These are phyloP conservation scores for Xanthia icteritia DNA, from an alignment of 2,888 invertebrate species.

Conservation along the genomic window DNA sequence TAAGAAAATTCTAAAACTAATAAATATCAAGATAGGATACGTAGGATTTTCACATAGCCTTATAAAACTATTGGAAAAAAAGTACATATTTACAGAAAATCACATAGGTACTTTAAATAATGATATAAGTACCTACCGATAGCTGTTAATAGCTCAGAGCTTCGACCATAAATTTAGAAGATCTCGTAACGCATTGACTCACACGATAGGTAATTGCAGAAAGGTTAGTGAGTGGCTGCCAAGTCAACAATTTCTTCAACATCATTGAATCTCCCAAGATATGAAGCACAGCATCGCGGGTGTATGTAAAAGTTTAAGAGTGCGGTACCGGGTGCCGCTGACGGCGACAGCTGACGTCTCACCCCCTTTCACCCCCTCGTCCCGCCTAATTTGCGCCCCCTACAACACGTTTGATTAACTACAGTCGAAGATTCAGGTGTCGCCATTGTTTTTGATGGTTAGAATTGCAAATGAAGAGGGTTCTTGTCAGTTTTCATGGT, in stretches of 20 bases:
- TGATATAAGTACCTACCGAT: background rate
- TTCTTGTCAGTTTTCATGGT: background rate
- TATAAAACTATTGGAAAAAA: background rate
- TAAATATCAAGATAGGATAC: background rate
- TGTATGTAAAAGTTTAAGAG: constrained; percentile 67
- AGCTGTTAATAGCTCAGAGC: too few relatives aligned
- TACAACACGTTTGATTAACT: constrained; percentile 54
- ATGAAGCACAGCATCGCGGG: constrained; percentile 35
- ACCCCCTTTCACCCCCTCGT: constrained; percentile 6
- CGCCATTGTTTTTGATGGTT: constrained; percentile 31
- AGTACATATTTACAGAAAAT: background rate
- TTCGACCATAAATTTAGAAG: too few relatives aligned
- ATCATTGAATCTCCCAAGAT: constrained; percentile 46
- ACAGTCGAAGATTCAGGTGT: constrained; percentile 55
- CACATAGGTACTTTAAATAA: background rate
- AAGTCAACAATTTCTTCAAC: constrained; percentile 19
- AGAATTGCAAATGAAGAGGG: constrained; percentile 35
- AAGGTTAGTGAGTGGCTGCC: background rate
- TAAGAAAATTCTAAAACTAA: background rate
- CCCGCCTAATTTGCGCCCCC: constrained; percentile 52
- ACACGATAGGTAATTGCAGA: background rate
- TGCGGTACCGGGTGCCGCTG: constrained; percentile 51
- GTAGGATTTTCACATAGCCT: background rate
- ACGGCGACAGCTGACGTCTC: constrained; percentile 60
- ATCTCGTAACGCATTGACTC: background rate